phyloP scores from a whole-genome alignment of 2,113 vertebrate genomes.

The Pao palembangensis region DNA sequence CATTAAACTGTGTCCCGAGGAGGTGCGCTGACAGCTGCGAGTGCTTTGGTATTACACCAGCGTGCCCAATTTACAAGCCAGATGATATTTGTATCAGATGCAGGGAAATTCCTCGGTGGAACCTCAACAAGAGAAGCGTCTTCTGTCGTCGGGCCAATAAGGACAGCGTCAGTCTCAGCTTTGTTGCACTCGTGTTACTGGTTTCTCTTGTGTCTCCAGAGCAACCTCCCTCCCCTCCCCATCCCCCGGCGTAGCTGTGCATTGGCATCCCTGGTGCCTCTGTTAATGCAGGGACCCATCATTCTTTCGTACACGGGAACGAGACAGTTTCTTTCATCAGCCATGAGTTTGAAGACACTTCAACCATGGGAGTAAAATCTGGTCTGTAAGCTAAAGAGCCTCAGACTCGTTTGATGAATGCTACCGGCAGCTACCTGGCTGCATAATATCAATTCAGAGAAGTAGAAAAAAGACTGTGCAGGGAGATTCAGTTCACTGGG shows the following conservation, averaged over 20 bases:
- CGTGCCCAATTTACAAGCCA: slow-evolving; percentile 59
- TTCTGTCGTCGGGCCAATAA: slow-evolving; percentile 58
- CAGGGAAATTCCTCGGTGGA: slow-evolving; percentile 48
- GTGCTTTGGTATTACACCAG: slow-evolving; percentile 48
- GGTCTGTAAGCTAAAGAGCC: slow-evolving; percentile 7
- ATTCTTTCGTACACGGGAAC: slow-evolving; percentile 12
- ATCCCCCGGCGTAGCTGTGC: slow-evolving; percentile 1
- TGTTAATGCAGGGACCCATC: not conserved
- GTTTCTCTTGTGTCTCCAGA: slow-evolving; percentile 27
- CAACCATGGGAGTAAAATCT: slow-evolving; percentile 18
- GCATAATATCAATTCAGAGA: slow-evolving; percentile 53
- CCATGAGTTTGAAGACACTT: slow-evolving; percentile 25
- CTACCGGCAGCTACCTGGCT: slow-evolving; percentile 36
- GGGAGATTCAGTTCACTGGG: slow-evolving; percentile 46
- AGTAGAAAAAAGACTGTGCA: slow-evolving; percentile 23
- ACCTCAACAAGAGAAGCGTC: slow-evolving; percentile 55
- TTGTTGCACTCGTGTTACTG: slow-evolving; percentile 6
- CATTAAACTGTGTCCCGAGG: slow-evolving; percentile 68
- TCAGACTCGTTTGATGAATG: slow-evolving; percentile 52
- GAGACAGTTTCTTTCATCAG: slow-evolving; percentile 18
- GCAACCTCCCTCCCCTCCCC: slow-evolving; percentile 47
- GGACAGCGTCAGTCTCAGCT: slow-evolving; percentile 27
- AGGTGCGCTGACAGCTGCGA: slow-evolving; percentile 58
- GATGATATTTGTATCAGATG: slow-evolving; percentile 59
- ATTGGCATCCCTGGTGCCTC: slow-evolving; percentile 5